Evolutionary conservation across 2,888 invertebrate genomes (phyloP).

Genomic region (Dichetophora obliterata): DNA sequence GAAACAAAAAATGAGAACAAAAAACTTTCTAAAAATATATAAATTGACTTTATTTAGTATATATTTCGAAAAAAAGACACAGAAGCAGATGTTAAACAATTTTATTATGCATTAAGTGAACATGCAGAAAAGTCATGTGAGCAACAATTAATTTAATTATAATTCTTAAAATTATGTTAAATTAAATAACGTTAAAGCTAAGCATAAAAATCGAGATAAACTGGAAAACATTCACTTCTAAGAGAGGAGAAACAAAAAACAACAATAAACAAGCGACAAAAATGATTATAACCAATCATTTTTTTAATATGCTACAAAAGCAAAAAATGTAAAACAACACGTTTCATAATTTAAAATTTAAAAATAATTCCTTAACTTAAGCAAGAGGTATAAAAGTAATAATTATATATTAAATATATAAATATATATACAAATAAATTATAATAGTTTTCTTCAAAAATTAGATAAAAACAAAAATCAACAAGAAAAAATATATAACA

Average conservation of each 20-base stretch:
- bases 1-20: not conserved
- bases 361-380: slow-evolving; percentile 6
- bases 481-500: not conserved
- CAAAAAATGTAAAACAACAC: slow-evolving; percentile 21
- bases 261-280: slow-evolving; percentile 49
- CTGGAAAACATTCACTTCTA: slow-evolving; percentile 34
- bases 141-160: slow-evolving; percentile 47
- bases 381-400: slow-evolving; percentile 41
- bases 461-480: not conserved
- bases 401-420: slow-evolving; percentile 22
- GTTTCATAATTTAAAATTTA: slow-evolving; percentile 25
- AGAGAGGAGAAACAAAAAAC: slow-evolving; percentile 32
- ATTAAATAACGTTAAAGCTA: slow-evolving; percentile 29
- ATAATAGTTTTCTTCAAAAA: slow-evolving; percentile 26
- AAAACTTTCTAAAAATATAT: not conserved
- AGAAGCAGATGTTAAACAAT: slow-evolving; percentile 57
- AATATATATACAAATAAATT: not conserved
- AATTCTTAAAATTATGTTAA: slow-evolving; percentile 46
- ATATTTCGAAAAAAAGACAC: slow-evolving; percentile 43
- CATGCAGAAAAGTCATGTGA: slow-evolving; percentile 49
- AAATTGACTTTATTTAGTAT: slow-evolving; percentile 38
- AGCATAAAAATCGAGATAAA: slow-evolving; percentile 32
- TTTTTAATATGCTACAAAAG: slow-evolving; percentile 9
- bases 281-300: not conserved
- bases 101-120: slow-evolving; percentile 42